Conservation (phyloP, 2,113 vertebrate species). For the Dendropsophus ebraccatus region DNA sequence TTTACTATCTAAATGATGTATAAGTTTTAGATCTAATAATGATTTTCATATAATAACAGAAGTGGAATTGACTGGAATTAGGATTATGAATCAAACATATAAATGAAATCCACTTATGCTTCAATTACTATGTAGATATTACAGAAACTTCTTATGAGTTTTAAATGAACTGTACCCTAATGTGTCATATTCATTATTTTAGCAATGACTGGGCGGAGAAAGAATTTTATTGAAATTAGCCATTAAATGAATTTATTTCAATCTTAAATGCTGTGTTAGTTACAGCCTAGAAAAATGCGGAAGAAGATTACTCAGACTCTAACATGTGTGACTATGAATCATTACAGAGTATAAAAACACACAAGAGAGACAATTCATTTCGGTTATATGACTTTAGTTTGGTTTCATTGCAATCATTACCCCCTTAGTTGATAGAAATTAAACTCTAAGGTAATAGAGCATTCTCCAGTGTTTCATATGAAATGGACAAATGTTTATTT, state of each 20-base stretch:
- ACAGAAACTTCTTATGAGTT: constrained; percentile 32
- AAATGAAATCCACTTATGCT: constrained; percentile 20
- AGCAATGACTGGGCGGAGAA: constrained; percentile 12
- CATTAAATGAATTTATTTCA: constrained; percentile 47
- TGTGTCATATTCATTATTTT: constrained; percentile 46
- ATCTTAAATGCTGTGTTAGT: constrained; percentile 42
- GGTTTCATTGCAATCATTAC: constrained; percentile 21
- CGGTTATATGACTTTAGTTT: constrained; percentile 1
- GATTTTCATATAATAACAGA: neutral
- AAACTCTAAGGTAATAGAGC: neutral
- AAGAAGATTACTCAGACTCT: constrained; percentile 43
- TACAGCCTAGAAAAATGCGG: constrained; percentile 28
- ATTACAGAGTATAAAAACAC: constrained; percentile 41
- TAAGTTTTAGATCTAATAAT: neutral
- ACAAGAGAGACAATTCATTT: constrained; percentile 39
- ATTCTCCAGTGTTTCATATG: neutral
- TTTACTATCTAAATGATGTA: neutral
- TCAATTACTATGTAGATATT: constrained; percentile 31
- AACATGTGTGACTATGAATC: constrained; percentile 36
- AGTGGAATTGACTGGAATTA: neutral
- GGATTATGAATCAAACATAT: neutral
- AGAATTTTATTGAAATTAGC: constrained; percentile 36
- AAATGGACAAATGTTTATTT: neutral
- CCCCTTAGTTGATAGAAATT: neutral
- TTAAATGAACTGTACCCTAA: constrained; percentile 42